Evolutionary conservation across 1,140 invertebrate genomes (phyloP), one percentile per base, ranked within the genome.

Genomic region (Arion vulgaris): DNA sequence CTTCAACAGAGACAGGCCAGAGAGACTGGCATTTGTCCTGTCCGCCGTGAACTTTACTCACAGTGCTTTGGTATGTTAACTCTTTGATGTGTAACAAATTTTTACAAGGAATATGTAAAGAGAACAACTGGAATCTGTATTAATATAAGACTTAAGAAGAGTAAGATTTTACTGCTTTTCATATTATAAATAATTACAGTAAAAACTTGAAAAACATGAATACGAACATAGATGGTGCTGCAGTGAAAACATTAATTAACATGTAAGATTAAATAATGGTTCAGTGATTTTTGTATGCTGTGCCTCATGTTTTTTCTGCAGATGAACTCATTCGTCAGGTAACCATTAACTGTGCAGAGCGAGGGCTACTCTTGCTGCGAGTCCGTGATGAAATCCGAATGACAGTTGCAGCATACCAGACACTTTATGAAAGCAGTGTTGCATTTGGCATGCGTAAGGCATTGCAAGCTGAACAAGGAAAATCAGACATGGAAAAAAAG

Each of bases 381-480:
- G 96, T 99, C 0, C 93, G 98, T 36, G 98, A 99, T 92, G 98
- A 99, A 94, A 95, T 99, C 75, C 94, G 95, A 83, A 98, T 99
- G 95, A 99, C 98, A 0, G 96, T 99, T 89, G 95, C 97, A 87
- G 97, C 98, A 0, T 99, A 98, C 89, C 95, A 95, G 94, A 96
- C 96, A 0, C 94, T 99, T 0, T 99, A 99, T 91, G 98, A 99
- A 92, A 99, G 97, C 92, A 98, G 97, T 81, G 97, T 99, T 77
- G 98, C 98, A 9, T 99, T 99, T 92, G 98, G 98, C 41, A 97
- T 99, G 94, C 95, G 98, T 68, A 99, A 99, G 94, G 97, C 98
- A n/a, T 92, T 99, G 75, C 96, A 97, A 93, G 95, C 93, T 13
- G 94, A 94, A 86, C 93, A 94, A 86, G 95, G 95, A 0, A 96